phyloP scores from a whole-genome alignment of 1,140 invertebrate genomes.

The Anastrepha ludens region DNA sequence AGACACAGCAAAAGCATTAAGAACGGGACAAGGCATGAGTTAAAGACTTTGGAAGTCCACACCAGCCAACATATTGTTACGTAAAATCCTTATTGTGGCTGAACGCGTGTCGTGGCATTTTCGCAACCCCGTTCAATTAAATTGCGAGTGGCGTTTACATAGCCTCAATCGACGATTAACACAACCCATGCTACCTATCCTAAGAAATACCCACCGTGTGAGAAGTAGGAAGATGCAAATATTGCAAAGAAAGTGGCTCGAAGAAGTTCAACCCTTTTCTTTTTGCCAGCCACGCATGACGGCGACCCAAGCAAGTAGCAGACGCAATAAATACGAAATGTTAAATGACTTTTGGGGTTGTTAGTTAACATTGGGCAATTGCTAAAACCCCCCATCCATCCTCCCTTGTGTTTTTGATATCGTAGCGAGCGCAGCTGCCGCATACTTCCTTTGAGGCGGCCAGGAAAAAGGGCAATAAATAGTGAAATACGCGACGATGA shows the following conservation, averaged over 20 bases:
- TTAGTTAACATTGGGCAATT: slow-evolving; percentile 20
- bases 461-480: slow-evolving; percentile 38
- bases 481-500: slow-evolving; percentile 12
- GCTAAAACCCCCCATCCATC: background rate
- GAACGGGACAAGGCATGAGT: background rate
- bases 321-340: slow-evolving; percentile 35
- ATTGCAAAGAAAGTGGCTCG: background rate
- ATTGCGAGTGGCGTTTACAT: slow-evolving; percentile 43
- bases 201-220: background rate
- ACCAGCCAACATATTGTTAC: slow-evolving; percentile 31
- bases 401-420: background rate
- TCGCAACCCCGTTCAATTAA: slow-evolving; percentile 35
- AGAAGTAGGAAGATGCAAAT: background rate
- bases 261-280: slow-evolving; percentile 29
- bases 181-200: slow-evolving; percentile 10
- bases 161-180: slow-evolving; percentile 51
- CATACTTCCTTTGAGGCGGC: slow-evolving; percentile 10
- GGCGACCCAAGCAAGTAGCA: background rate
- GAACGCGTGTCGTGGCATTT: slow-evolving; percentile 42
- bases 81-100: slow-evolving; percentile 31
- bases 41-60: background rate
- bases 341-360: slow-evolving; percentile 16
- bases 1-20: slow-evolving; percentile 21
- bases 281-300: background rate
- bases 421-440: slow-evolving; percentile 10